A percentile compares a stretch with the other conserved stretches of the same genome.
Evolutionary conservation across 2,888 invertebrate species (phyloP).

Genomic region (Drosophila kuntzei): DNA sequence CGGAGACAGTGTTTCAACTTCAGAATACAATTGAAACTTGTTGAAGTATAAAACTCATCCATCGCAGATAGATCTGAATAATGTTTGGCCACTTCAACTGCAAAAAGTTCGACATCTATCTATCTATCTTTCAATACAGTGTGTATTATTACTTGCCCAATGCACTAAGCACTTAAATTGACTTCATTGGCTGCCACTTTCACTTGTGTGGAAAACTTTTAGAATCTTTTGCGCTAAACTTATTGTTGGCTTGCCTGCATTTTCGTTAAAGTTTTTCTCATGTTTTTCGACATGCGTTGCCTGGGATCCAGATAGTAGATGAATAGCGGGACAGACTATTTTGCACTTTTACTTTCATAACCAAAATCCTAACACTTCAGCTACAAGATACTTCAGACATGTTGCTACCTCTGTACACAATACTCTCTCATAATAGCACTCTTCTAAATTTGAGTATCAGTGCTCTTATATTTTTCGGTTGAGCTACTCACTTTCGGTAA

Average conservation of each 20-base stretch:
- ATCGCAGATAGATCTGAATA: not conserved
- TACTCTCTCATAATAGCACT: constrained; percentile 23
- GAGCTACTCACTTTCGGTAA: constrained; percentile 8
- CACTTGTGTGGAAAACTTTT: constrained; percentile 66
- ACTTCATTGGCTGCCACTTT: constrained; percentile 58
- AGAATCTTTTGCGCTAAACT: constrained; percentile 57
- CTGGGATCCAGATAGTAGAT: not conserved
- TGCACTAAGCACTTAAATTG: constrained; percentile 47
- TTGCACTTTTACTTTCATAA: constrained; percentile 71
- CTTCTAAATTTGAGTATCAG: constrained; percentile 20
- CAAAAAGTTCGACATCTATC: constrained; percentile 23
- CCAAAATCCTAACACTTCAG: constrained; percentile 52
- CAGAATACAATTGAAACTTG: not conserved
- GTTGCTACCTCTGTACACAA: constrained; percentile 33
- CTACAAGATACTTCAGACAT: constrained; percentile 46
- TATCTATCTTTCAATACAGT: constrained; percentile 40
- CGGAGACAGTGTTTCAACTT: too few species aligned
- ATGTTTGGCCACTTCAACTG: constrained; percentile 16
- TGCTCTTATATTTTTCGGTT: constrained; percentile 24
- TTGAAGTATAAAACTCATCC: constrained; percentile 3
- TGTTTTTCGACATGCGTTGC: constrained; percentile 37
- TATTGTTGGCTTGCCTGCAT: constrained; percentile 45
- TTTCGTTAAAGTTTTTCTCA: constrained; percentile 62
- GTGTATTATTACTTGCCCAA: constrained; percentile 32
- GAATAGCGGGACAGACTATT: constrained; percentile 7